Percentiles rank a stretch among this genome's conserved stretches.
Evolutionary conservation across 37 sponge, comb jelly and placozoan genomes (phyloP).

Genomic region (Halichondria panicea): DNA sequence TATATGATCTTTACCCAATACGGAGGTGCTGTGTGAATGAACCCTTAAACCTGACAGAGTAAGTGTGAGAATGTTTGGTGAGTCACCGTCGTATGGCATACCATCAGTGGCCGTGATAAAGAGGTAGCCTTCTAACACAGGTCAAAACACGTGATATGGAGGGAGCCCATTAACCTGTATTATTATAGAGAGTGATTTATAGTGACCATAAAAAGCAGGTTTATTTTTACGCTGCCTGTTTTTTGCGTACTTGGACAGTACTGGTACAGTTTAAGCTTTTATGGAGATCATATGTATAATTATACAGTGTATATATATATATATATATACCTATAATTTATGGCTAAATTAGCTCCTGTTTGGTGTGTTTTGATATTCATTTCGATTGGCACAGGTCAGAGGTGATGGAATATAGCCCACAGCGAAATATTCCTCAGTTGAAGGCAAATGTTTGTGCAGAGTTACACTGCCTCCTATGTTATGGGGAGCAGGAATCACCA

Average conservation of each 20-base stretch:
- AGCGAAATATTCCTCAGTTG: not conserved
- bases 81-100: no score
- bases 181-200: no score
- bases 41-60: not conserved
- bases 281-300: constrained; percentile 16
- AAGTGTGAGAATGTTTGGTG: not conserved
- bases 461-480: constrained; percentile 21
- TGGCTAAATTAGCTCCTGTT: not conserved
- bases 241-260: no score
- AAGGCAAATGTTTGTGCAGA: not conserved
- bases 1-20: constrained; percentile 1
- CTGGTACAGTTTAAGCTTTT: no score
- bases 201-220: no score
- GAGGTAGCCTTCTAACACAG: no score
- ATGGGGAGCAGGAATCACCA: constrained; percentile 43
- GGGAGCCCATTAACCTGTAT: no score
- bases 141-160: no score
- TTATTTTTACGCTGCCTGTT: no score
- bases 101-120: no score
- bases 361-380: not conserved
- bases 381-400: constrained; percentile 34
- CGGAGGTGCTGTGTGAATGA: constrained; percentile 10
- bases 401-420: constrained; percentile 43
- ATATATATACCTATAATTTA: constrained; percentile 2
- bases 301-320: constrained; percentile 24